Conservation (phyloP, 2,888 invertebrate species). For the Lissonota sp. region DNA sequence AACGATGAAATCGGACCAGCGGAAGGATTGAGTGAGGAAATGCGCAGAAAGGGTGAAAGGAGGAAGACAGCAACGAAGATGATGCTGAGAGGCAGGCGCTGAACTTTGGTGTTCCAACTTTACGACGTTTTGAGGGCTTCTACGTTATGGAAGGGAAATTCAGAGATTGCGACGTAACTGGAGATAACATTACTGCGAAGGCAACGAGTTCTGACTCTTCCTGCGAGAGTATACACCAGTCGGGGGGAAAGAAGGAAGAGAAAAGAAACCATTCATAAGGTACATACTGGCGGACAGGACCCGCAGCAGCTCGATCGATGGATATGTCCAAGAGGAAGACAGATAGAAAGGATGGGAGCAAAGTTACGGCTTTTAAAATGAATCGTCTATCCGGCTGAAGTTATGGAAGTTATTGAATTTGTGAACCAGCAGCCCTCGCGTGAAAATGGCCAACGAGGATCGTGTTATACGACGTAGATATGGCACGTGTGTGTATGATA, state of each 20-base stretch:
- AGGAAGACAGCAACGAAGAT: background rate
- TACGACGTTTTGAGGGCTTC: conserved; percentile 73
- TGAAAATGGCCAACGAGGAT: no score
- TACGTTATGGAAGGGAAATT: conserved; percentile 69
- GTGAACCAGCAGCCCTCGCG: background rate
- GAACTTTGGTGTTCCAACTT: conserved; percentile 68
- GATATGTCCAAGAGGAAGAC: conserved; percentile 40
- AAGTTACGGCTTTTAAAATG: conserved; percentile 66
- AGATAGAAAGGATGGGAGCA: background rate
- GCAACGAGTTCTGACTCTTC: background rate
- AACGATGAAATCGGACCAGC: background rate
- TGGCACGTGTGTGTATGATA: background rate
- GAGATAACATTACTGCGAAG: conserved; percentile 14
- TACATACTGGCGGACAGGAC: conserved; percentile 24
- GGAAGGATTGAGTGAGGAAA: background rate
- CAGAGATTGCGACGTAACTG: conserved; percentile 20
- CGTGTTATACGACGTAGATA: no score
- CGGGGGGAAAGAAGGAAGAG: background rate
- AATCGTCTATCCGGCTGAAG: conserved; percentile 45
- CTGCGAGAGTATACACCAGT: background rate
- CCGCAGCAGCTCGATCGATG: conserved; percentile 24
- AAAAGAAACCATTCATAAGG: background rate
- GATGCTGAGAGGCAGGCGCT: conserved; percentile 11
- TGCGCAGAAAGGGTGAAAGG: background rate
- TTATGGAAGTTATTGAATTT: conserved; percentile 68